Base-by-base conservation (phyloP, 1,140 invertebrate genomes). In the Apocrypta bakeri region DNA sequence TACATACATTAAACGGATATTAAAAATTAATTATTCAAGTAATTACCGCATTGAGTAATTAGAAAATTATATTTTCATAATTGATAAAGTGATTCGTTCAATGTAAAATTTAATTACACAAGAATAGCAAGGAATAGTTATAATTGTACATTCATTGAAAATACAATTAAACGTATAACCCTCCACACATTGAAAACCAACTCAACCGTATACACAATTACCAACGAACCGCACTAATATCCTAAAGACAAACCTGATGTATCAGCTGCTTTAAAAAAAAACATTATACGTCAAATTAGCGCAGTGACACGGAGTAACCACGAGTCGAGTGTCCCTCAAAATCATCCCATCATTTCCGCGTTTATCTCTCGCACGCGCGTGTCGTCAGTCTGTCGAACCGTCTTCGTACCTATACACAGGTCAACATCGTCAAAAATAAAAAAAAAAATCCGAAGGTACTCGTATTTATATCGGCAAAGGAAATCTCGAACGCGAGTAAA, bases 401-500 rank as follows among this genome's bases (percentile, higher is more conserved):
- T 21, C n/a, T 56, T 7, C 7, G 17, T 56, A 21, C 24, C 24
- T 27, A 64, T 64, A 64, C 21, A n/a, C 29, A 29, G 29, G 71
- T 64, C 69, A 74, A 31, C 63, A 8, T 2, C 17, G 37, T 14
- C 9, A 66, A 63, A 64, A 37, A 64, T 29, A 63, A 68, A 78
- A 77, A 73, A 63, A 68, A 72, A 77, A 78, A n/a, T n/a, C n/a
- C n/a, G 77, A 64, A 72, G 42, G 31, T 4, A 12, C 11, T 37
- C 17, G 21, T 27, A 24, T 21, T 12, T 29, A 25, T 72, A 78
- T 77, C 81, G 75, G 33, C 17, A 56, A 75, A 82, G 81, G 56
- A 82, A 82, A 82, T 82, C 81, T 82, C 68, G 74, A 77, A 64
- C 48, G 61, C 31, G 21, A 1, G 74, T 40, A 82, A 82, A 82